Evolutionary conservation across 2,113 vertebrate genomes (phyloP).

Genomic region (Todiramphus chloris): DNA sequence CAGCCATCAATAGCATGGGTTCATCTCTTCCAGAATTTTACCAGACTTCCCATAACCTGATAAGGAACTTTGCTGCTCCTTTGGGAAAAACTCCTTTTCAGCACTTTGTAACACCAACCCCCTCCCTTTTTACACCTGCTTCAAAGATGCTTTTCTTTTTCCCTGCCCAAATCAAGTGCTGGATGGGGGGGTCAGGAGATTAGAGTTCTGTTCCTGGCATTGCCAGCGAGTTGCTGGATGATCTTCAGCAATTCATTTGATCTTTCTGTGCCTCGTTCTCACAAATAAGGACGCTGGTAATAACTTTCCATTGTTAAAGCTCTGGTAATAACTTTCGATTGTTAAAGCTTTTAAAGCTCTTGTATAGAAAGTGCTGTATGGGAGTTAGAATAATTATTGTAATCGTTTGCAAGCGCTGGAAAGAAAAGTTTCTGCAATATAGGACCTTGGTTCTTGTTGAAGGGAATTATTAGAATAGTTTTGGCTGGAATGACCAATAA

Average conservation of each 20-base stretch:
- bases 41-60: background rate
- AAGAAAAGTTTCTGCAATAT: background rate
- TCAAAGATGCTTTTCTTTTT: background rate
- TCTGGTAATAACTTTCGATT: slow-evolving; percentile 56
- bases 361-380: background rate
- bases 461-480: background rate
- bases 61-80: background rate
- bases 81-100: background rate
- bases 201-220: background rate
- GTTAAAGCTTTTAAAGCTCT: slow-evolving; percentile 26
- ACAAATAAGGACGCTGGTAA: slow-evolving; percentile 46
- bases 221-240: background rate
- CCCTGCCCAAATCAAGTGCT: background rate
- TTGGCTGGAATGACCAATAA: background rate
- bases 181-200: background rate
- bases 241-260: slow-evolving; percentile 36
- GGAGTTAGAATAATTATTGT: slow-evolving; percentile 37
- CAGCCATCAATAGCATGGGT: background rate
- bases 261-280: background rate
- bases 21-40: background rate
- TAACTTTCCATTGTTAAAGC: slow-evolving; percentile 52
- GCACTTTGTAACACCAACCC: background rate
- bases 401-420: background rate
- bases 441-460: background rate
- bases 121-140: accelerated